Base-by-base conservation (phyloP, 2,888 invertebrate genomes). In the Spatulosminthurus flaviceps region DNA sequence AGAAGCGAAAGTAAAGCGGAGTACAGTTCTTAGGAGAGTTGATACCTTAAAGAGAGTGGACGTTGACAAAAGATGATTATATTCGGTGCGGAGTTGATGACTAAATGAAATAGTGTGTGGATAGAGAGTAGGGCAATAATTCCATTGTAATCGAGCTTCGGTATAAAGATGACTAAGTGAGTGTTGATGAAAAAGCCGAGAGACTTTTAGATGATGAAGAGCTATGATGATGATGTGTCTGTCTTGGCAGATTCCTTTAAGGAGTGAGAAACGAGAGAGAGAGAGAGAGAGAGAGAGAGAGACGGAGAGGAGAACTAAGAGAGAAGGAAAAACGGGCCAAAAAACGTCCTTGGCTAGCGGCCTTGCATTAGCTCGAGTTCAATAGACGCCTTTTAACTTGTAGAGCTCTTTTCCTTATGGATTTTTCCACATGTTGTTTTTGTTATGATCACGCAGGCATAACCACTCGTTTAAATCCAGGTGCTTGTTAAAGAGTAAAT, bases 331-430 rank as follows among this genome's bases (percentile, higher is more conserved):
- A 73, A 73, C 74, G 74, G 74, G 74, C 61, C 74, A 74, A 74
- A 74, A 66, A 73, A 67, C 82, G 82, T 81, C 82, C 82, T 82
- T 82, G 82, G 76, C 78, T 64, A 60, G 78, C 81, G 82, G 72
- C 82, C 81, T 82, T 81, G 81, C 79, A 74, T 72, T 77, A 69
- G 71, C 34, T 66, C 24, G 70, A 70, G 76, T 80, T 80, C 79
- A 80, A 80, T 77, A 72, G 70, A 80, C 78, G 78, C 19, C 42
- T 61, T 28, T 9, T 24, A 24, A n/a, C n/a, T n/a, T n/a, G n/a
- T n/a, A n/a, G n/a, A 22, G 19, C 11, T 13, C 22, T 61, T 61
- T 22, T 24, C 7, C 26, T 64, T 24, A 64, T 64, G 64, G 64
- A 64, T 64, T 64, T 64, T 64, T 64, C 64, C 64, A 51, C 16